Conservation (phyloP, 2,113 vertebrate genomes). For the Camelus bactrianus region DNA sequence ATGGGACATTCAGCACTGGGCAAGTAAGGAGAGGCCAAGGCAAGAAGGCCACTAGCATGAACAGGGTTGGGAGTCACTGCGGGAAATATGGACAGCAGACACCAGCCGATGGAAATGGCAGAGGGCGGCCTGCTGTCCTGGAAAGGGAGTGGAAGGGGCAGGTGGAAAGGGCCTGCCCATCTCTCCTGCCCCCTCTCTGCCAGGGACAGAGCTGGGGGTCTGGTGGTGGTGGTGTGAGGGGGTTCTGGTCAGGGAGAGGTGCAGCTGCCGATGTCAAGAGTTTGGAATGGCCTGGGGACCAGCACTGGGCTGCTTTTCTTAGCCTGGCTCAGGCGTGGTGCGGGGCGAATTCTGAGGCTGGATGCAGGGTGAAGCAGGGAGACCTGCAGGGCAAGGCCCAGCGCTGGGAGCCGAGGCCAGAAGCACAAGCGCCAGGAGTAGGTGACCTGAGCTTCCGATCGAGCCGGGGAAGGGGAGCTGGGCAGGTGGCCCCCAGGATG, state of each 20-base stretch:
- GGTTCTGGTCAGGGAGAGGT: constrained; percentile 90
- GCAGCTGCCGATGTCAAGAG: constrained; percentile 59
- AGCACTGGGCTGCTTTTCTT: background rate
- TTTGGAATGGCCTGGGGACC: background rate
- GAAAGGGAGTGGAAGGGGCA: background rate
- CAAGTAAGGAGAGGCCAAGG: background rate
- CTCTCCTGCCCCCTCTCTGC: constrained; percentile 60
- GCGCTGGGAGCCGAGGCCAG: background rate
- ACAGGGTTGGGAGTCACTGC: background rate
- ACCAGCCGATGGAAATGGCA: background rate
- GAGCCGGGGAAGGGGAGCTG: background rate
- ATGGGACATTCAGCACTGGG: background rate
- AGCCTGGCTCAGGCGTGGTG: background rate
- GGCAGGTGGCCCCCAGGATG: background rate
- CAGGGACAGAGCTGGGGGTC: constrained; percentile 88
- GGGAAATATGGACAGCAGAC: background rate
- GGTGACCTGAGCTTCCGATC: constrained; percentile 11
- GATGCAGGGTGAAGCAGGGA: background rate
- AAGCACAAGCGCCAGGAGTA: background rate
- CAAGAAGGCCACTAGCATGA: background rate
- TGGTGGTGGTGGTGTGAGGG: constrained; percentile 68
- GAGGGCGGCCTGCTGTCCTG: background rate
- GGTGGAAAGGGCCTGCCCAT: background rate
- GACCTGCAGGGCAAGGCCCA: background rate
- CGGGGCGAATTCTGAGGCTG: background rate